Evolutionary conservation across 2,797 vertebrate genomes (phyloP).

Genomic region (Helicolenus hilgendorfi): DNA sequence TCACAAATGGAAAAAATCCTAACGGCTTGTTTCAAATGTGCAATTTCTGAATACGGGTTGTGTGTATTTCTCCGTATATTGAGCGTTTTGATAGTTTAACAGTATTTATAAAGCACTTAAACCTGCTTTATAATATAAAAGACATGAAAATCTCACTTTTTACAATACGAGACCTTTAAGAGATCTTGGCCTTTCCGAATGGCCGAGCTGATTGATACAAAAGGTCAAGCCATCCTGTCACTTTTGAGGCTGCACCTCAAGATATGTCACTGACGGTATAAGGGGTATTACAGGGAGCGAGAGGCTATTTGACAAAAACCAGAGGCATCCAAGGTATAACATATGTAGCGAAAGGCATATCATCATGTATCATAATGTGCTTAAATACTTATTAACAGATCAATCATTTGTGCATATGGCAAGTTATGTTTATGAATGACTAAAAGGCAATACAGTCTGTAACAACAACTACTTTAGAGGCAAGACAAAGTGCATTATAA

Average conservation of each 20-base stretch:
- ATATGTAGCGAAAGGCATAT: conserved; percentile 43
- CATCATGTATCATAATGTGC: conserved; percentile 21
- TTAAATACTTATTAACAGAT: conserved; percentile 26
- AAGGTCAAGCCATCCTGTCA: not conserved
- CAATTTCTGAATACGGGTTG: too few species aligned
- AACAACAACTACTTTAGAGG: conserved; percentile 42
- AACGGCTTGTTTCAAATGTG: too few species aligned
- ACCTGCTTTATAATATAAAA: too few species aligned
- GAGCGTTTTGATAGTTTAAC: too few species aligned
- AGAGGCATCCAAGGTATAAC: conserved; percentile 42
- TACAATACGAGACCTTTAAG: too few species aligned
- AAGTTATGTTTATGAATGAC: not conserved
- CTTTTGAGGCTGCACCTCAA: not conserved
- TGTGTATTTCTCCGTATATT: too few species aligned
- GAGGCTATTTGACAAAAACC: conserved; percentile 40
- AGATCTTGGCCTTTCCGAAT: not conserved
- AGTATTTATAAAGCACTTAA: too few species aligned
- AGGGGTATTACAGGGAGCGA: not conserved
- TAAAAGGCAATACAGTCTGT: conserved; percentile 27
- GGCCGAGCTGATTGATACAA: not conserved
- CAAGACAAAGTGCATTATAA: conserved; percentile 46
- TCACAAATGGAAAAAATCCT: too few species aligned
- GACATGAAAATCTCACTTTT: too few species aligned
- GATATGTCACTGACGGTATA: not conserved
- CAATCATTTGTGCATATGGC: conserved; percentile 25